These are phyloP conservation scores for Drosophila neotestacea DNA, from an alignment of 2,888 invertebrate species.

Conservation along the genomic window DNA sequence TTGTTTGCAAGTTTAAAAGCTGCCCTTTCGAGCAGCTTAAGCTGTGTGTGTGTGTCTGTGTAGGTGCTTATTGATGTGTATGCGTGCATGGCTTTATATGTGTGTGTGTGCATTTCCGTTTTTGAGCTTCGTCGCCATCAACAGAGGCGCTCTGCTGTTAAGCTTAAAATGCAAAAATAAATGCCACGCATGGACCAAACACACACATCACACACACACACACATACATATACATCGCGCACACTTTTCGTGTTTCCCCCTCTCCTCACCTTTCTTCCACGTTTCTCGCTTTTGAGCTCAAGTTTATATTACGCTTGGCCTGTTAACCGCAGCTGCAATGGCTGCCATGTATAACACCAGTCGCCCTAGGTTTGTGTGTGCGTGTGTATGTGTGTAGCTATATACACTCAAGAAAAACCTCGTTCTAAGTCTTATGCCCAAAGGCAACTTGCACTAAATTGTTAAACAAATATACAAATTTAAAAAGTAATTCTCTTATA, in stretches of 20 bases:
- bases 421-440: no score
- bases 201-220: constrained; percentile 33
- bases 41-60: constrained; percentile 22
- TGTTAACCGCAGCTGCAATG: constrained; percentile 75
- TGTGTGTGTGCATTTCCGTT: constrained; percentile 70
- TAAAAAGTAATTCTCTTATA: no score
- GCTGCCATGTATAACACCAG: constrained; percentile 25
- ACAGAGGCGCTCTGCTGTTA: constrained; percentile 58
- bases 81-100: constrained; percentile 15
- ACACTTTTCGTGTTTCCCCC: constrained; percentile 26
- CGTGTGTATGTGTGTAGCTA: constrained; percentile 8
- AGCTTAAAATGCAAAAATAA: constrained; percentile 81
- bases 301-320: constrained; percentile 81
- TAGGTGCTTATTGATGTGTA: constrained; percentile 26
- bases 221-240: constrained; percentile 7
- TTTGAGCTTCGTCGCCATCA: constrained; percentile 64
- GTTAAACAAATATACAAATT: no score
- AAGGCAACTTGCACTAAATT: no score
- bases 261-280: not conserved
- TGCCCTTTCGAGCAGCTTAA: constrained; percentile 61
- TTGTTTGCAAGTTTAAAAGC: constrained; percentile 72
- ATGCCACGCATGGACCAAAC: constrained; percentile 67
- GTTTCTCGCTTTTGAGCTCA: constrained; percentile 71
- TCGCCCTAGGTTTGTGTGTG: constrained; percentile 14
- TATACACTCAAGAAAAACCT: no score